Conservation (phyloP, 64 coral and sea anemone species). For the Hydrozoanthus tunicans region DNA sequence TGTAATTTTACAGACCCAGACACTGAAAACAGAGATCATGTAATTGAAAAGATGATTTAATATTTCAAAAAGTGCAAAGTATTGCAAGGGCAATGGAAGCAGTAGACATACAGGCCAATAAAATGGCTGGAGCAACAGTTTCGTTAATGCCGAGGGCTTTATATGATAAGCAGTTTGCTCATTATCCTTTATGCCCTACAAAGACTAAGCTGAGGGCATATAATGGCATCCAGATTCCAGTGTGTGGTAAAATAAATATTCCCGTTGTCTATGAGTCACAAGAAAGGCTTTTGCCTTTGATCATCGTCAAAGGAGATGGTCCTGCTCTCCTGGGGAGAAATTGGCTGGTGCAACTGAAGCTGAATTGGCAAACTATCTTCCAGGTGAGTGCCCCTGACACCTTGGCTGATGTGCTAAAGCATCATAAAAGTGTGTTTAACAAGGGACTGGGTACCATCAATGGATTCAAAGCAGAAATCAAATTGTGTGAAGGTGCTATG, state of each 20-base stretch:
- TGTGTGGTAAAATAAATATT: slow-evolving; percentile 30
- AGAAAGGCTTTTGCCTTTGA: slow-evolving; percentile 29
- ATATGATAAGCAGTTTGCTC: slow-evolving; percentile 49
- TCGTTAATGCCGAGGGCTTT: background rate
- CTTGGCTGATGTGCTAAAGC: background rate
- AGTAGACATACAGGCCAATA: slow-evolving; percentile 41
- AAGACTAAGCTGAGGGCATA: background rate
- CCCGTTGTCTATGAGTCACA: slow-evolving; percentile 38
- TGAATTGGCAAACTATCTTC: slow-evolving; percentile 32
- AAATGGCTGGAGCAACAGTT: background rate
- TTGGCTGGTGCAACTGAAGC: slow-evolving; percentile 27
- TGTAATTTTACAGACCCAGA: slow-evolving; percentile 52
- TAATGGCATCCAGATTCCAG: slow-evolving; percentile 4
- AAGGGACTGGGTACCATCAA: slow-evolving; percentile 50
- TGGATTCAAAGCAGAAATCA: slow-evolving; percentile 41
- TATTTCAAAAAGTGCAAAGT: slow-evolving; percentile 34
- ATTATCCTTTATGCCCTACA: background rate
- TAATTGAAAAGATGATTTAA: slow-evolving; percentile 59
- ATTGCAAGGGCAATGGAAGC: slow-evolving; percentile 49
- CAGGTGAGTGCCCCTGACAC: slow-evolving; percentile 34
- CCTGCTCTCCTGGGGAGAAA: slow-evolving; percentile 33
- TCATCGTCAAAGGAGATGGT: slow-evolving; percentile 28
- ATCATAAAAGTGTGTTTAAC: background rate
- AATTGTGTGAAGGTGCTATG: background rate
- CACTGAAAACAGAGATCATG: slow-evolving; percentile 69